These are phyloP conservation scores for Riparia riparia DNA, from an alignment of 2,113 vertebrate genomes.

Conservation along the genomic window DNA sequence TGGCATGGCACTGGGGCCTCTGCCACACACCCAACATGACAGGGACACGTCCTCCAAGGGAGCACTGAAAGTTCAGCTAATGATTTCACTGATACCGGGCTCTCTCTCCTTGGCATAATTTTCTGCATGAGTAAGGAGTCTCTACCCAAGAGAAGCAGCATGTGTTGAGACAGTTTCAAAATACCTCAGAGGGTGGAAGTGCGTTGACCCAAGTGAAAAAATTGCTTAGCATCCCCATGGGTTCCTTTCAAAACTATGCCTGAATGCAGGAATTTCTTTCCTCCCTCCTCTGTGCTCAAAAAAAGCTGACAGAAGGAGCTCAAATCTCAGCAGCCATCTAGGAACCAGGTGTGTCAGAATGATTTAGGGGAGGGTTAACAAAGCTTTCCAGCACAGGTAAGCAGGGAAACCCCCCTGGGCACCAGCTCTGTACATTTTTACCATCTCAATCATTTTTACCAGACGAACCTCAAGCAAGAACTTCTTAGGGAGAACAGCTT, in stretches of 20 bases:
- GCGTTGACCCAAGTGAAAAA: background rate
- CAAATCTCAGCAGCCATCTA: slow-evolving; percentile 5
- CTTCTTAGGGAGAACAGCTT: background rate
- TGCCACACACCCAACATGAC: background rate
- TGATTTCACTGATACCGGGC: background rate
- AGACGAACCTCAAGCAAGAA: background rate
- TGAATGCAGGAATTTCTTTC: background rate
- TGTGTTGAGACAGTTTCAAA: background rate
- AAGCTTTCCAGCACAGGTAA: background rate
- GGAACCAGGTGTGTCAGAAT: background rate
- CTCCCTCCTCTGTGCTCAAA: background rate
- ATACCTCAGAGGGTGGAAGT: background rate
- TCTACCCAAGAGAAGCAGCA: background rate
- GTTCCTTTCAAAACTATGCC: background rate
- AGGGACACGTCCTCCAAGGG: background rate
- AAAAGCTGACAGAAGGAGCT: background rate
- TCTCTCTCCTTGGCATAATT: background rate
- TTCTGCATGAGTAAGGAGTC: background rate
- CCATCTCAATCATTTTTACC: background rate
- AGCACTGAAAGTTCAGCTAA: background rate
- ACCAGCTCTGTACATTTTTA: background rate
- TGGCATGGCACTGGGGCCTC: background rate
- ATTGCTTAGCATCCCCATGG: background rate
- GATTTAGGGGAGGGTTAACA: background rate
- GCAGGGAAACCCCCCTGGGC: background rate